phyloP scores from a whole-genome alignment of 2,797 vertebrate species.

The Chiroxiphia lanceolata region DNA sequence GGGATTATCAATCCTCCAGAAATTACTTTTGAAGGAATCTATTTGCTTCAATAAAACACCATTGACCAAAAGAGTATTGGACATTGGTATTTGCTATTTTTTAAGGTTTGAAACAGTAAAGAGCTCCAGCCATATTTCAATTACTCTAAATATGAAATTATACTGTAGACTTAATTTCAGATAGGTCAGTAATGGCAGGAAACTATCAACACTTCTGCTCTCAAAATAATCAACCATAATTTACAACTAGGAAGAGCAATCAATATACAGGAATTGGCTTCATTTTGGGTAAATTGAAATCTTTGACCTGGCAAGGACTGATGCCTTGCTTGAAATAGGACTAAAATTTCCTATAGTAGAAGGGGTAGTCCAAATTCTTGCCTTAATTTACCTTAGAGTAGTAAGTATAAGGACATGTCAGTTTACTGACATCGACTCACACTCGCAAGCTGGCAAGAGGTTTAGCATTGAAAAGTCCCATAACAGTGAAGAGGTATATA shows the following conservation, averaged over 20 bases:
- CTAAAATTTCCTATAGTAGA: not conserved
- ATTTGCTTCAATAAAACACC: not conserved
- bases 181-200: slow-evolving; percentile 12
- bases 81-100: not conserved
- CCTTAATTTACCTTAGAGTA: not conserved
- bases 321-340: not conserved
- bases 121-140: not conserved
- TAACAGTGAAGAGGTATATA: not conserved
- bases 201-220: slow-evolving; percentile 26
- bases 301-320: not conserved
- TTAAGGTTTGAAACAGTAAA: not conserved
- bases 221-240: slow-evolving; percentile 56
- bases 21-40: not conserved
- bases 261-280: slow-evolving; percentile 42
- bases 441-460: not conserved
- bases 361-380: not conserved
- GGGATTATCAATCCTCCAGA: not conserved
- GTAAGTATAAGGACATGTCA: not conserved
- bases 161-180: not conserved
- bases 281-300: slow-evolving; percentile 43
- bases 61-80: not conserved
- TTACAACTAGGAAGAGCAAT: slow-evolving; percentile 36
- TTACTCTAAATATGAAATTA: slow-evolving; percentile 26
- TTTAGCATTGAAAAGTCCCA: not conserved
- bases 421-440: not conserved